Percentiles rank a stretch among this genome's conserved stretches.
phyloP scores from a whole-genome alignment of 2,888 invertebrate species.

The Mythimna ferrago region DNA sequence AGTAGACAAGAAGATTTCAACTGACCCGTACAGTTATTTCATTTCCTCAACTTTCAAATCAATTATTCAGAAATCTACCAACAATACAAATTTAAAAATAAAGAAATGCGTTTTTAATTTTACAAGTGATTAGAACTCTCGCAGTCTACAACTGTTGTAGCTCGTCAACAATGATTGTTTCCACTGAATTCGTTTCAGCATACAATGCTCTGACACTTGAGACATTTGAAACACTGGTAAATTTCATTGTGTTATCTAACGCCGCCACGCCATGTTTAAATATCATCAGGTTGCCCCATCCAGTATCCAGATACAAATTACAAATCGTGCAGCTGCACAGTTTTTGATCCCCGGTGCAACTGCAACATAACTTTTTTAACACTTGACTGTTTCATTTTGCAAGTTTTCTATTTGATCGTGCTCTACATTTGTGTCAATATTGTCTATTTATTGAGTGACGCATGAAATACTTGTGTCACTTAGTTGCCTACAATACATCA shows the following conservation, averaged over 20 bases:
- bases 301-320: slow-evolving; percentile 64
- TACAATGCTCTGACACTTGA: slow-evolving; percentile 30
- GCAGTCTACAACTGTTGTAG: slow-evolving; percentile 22
- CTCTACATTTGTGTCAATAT: slow-evolving; percentile 68
- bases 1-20: slow-evolving; percentile 17
- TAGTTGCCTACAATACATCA: slow-evolving; percentile 28
- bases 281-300: slow-evolving; percentile 72
- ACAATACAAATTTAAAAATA: slow-evolving; percentile 25
- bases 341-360: slow-evolving; percentile 48
- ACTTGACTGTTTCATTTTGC: slow-evolving; percentile 57
- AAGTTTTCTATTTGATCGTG: slow-evolving; percentile 57
- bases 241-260: slow-evolving; percentile 73
- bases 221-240: slow-evolving; percentile 51
- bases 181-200: slow-evolving; percentile 49
- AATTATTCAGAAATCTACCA: slow-evolving; percentile 21
- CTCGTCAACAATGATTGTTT: slow-evolving; percentile 36
- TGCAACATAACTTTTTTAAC: slow-evolving; percentile 44
- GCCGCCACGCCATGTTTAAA: slow-evolving; percentile 75
- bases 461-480: slow-evolving; percentile 46
- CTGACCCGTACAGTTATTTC: slow-evolving; percentile 19
- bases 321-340: slow-evolving; percentile 49
- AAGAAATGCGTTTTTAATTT: slow-evolving; percentile 36
- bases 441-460: slow-evolving; percentile 60
- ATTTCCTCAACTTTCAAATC: slow-evolving; percentile 30
- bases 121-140: slow-evolving; percentile 31